A percentile compares a stretch with the other conserved stretches of the same genome.
Conservation (phyloP, 2,888 invertebrate species). For the Lasioglossum pauxillum region DNA sequence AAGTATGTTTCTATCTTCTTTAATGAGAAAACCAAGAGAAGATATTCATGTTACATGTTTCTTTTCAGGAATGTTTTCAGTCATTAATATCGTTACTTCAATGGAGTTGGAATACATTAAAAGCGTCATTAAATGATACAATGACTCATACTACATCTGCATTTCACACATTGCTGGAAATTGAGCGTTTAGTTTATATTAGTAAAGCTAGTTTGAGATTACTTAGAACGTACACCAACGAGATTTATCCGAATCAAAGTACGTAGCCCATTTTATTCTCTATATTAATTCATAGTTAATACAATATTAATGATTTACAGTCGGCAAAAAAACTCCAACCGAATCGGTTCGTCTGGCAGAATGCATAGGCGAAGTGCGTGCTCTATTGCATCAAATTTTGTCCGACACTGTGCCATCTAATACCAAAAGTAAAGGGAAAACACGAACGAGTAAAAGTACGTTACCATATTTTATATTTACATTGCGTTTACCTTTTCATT, state of each 20-base stretch:
- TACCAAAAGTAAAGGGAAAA: conserved; percentile 80
- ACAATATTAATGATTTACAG: conserved; percentile 61
- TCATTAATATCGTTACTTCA: conserved; percentile 93
- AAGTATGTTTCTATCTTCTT: conserved; percentile 83
- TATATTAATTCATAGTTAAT: conserved; percentile 8
- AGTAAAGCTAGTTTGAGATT: conserved; percentile 93
- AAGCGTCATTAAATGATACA: conserved; percentile 88
- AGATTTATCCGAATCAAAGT: conserved; percentile 94
- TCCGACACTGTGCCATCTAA: conserved; percentile 88
- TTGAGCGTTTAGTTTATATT: conserved; percentile 94
- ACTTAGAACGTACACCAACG: conserved; percentile 93
- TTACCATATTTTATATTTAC: neutral
- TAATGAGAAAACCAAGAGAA: neutral
- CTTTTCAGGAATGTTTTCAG: conserved; percentile 89
- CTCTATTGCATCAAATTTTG: conserved; percentile 92
- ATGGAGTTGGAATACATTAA: conserved; percentile 97
- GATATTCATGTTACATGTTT: conserved; percentile 16
- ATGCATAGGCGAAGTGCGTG: conserved; percentile 93
- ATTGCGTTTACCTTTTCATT: neutral
- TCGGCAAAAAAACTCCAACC: conserved; percentile 84
- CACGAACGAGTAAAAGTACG: conserved; percentile 74
- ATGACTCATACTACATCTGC: conserved; percentile 85
- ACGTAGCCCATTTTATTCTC: conserved; percentile 25
- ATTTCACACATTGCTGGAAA: conserved; percentile 86
- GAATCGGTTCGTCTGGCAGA: conserved; percentile 94